phyloP scores from a whole-genome alignment of 2,113 vertebrate genomes.

The Callionymus lyra region DNA sequence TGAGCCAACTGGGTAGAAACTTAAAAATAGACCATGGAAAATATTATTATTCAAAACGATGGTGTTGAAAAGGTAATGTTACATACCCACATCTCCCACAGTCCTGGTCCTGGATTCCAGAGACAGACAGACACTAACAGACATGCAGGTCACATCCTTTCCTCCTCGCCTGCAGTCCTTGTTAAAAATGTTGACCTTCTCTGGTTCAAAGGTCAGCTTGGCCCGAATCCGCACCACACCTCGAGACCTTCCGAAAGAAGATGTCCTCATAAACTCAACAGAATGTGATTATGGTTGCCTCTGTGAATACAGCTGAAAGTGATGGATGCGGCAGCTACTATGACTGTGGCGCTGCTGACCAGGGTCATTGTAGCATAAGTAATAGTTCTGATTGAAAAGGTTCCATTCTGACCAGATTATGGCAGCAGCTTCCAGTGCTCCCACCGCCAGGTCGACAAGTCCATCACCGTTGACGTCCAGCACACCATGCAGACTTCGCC shows the following conservation, averaged over 20 bases:
- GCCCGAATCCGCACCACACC: constrained; percentile 76
- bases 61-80: background rate
- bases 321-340: no score
- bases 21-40: no score
- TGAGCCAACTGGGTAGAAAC: no score
- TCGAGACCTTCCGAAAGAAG: constrained; percentile 74
- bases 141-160: constrained; percentile 84
- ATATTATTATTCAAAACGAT: no score
- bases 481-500: constrained; percentile 83
- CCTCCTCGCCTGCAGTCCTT: constrained; percentile 79
- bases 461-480: constrained; percentile 83
- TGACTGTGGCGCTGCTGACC: no score
- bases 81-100: constrained; percentile 22
- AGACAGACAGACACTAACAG: constrained; percentile 71
- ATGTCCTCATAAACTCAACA: no score
- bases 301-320: no score
- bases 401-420: constrained; percentile 74
- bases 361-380: no score
- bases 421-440: constrained; percentile 79
- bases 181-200: constrained; percentile 90
- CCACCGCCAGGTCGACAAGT: constrained; percentile 80
- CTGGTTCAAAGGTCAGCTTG: constrained; percentile 77
- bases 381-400: no score
- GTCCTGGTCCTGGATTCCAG: constrained; percentile 26
- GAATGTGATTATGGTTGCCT: no score